Evolutionary conservation across 2,888 invertebrate genomes (phyloP).

Genomic region (Mimumesa dahlbomi): DNA sequence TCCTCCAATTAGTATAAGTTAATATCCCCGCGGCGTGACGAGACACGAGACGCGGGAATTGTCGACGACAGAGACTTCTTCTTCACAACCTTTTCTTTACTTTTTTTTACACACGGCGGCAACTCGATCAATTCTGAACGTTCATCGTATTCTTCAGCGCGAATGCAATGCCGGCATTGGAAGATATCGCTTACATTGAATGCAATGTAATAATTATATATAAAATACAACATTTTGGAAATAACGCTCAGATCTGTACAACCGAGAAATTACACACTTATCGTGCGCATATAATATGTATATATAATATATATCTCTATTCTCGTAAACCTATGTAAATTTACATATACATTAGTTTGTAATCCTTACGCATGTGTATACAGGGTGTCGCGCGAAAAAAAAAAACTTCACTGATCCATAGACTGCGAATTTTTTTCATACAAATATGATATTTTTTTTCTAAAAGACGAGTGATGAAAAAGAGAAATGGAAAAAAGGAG

Average conservation of each 20-base stretch:
- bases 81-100: constrained; percentile 1
- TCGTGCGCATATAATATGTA: constrained; percentile 57
- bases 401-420: too few relatives aligned
- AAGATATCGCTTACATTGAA: constrained; percentile 64
- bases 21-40: constrained; percentile 37
- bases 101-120: constrained; percentile 31
- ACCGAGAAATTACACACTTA: constrained; percentile 66
- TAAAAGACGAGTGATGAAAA: too few relatives aligned
- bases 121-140: constrained; percentile 33
- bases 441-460: too few relatives aligned
- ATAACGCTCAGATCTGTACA: constrained; percentile 73
- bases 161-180: constrained; percentile 64
- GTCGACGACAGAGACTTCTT: constrained; percentile 33
- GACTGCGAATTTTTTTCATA: too few relatives aligned
- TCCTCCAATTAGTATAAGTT: constrained; percentile 23
- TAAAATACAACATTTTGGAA: constrained; percentile 72
- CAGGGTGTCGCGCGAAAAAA: constrained; percentile 37
- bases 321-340: constrained; percentile 53
- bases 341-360: constrained; percentile 55
- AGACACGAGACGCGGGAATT: constrained; percentile 12
- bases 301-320: constrained; percentile 55
- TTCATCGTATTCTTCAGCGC: constrained; percentile 26
- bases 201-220: constrained; percentile 69
- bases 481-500: too few relatives aligned
- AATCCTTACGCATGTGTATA: constrained; percentile 45